Conservation (phyloP, 2,113 vertebrate genomes). For the Trematocara variabile region DNA sequence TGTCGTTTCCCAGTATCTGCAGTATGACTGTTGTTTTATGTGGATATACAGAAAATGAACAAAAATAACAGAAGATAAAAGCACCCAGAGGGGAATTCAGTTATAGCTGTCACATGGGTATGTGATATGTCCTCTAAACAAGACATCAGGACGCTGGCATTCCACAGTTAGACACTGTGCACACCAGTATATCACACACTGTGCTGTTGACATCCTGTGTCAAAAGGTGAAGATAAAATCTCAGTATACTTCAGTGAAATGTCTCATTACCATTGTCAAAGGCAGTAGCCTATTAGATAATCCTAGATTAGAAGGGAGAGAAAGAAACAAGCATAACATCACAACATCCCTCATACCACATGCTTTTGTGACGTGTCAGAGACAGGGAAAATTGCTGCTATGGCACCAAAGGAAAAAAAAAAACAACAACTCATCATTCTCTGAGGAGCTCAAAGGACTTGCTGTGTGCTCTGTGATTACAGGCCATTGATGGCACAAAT, state of each 20-base stretch:
- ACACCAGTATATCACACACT: not conserved
- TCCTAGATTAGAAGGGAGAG: conserved; percentile 17
- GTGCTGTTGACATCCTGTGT: conserved; percentile 13
- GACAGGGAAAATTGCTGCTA: not conserved
- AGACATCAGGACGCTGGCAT: not conserved
- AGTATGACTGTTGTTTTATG: not conserved
- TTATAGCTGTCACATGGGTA: not conserved
- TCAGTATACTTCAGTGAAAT: conserved; percentile 36
- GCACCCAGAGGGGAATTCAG: not conserved
- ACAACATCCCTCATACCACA: not conserved
- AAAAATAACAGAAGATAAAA: not conserved
- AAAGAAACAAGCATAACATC: not conserved
- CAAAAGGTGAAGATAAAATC: conserved; percentile 30
- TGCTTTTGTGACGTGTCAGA: not conserved
- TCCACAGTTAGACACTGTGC: conserved; percentile 10
- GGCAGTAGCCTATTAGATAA: conserved; percentile 17
- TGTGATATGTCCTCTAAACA: conserved; percentile 9
- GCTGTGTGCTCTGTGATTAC: conserved; percentile 18
- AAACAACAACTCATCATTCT: not conserved
- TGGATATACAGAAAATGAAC: not conserved
- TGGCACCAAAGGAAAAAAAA: not conserved
- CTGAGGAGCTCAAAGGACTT: not conserved
- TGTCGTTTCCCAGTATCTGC: not conserved
- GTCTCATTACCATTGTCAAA: conserved; percentile 54
- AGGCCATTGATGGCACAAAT: conserved; percentile 20